phyloP scores from a whole-genome alignment of 35 echinoderm and acorn worm genomes.

The Chiridota heheva region DNA sequence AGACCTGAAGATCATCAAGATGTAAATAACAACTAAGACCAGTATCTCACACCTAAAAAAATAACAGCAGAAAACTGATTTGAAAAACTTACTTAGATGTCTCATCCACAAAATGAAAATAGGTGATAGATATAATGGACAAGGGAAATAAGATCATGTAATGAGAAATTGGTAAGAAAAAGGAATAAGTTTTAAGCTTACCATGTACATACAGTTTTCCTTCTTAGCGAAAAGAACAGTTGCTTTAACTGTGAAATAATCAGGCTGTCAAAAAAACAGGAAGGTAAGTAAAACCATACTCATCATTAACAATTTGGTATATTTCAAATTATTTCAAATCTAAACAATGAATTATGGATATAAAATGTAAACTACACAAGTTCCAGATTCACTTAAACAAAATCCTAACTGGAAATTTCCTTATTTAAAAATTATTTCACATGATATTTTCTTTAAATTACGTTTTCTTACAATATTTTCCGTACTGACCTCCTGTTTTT shows the following conservation, averaged over 20 bases:
- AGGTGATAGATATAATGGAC: not conserved
- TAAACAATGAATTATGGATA: not conserved
- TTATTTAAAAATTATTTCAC: too few species aligned
- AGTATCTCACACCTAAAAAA: not conserved
- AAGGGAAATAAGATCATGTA: not conserved
- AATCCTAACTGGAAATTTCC: too few species aligned
- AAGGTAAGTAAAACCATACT: not conserved
- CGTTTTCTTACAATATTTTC: too few species aligned
- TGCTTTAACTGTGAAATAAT: constrained; percentile 87
- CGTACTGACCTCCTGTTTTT: too few species aligned
- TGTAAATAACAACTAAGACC: not conserved
- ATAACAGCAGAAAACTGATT: not conserved
- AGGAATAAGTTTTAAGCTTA: too few species aligned
- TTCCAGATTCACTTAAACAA: too few species aligned
- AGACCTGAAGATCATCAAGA: too few species aligned
- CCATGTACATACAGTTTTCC: constrained; percentile 97
- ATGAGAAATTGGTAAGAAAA: not conserved
- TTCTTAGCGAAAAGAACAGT: constrained; percentile 73
- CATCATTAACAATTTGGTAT: not conserved
- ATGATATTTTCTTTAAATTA: too few species aligned
- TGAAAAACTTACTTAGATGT: not conserved
- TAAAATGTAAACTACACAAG: not conserved
- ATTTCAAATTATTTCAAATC: not conserved
- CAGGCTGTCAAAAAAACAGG: constrained; percentile 66
- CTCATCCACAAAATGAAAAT: not conserved